Percentiles rank a stretch among this genome's conserved stretches.
Evolutionary conservation across 2,113 vertebrate species (phyloP).

Genomic region (Meles meles): DNA sequence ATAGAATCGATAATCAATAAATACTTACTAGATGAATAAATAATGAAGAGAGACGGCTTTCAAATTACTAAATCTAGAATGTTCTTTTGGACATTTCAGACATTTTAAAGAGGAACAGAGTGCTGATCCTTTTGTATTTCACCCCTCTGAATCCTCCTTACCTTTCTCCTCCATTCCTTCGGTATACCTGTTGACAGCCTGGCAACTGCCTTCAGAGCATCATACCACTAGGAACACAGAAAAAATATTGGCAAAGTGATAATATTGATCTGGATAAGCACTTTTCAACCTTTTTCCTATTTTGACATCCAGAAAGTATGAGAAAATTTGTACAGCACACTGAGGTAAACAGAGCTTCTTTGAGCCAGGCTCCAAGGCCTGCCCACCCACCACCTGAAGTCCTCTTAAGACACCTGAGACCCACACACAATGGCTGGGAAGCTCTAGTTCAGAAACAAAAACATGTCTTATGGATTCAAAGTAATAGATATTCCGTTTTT

Average conservation of each 20-base stretch:
- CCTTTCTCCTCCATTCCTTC: conserved; percentile 97
- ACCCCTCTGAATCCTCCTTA: conserved; percentile 59
- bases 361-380: neutral
- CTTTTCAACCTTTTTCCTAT: neutral
- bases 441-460: neutral
- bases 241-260: neutral
- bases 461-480: neutral
- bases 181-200: conserved; percentile 95
- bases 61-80: neutral
- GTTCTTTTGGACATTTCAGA: neutral
- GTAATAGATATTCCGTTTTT: neutral
- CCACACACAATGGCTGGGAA: neutral
- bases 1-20: neutral
- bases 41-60: neutral
- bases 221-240: conserved; percentile 91
- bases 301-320: neutral
- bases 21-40: neutral
- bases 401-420: neutral
- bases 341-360: neutral
- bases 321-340: neutral
- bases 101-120: neutral
- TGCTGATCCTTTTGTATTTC: neutral
- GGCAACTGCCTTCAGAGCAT: conserved; percentile 97
- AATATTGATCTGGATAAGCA: neutral
- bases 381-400: neutral